Evolutionary conservation across 2,888 invertebrate species (phyloP), one percentile per base, ranked within the genome.

Genomic region (Rhabditoides inermis): DNA sequence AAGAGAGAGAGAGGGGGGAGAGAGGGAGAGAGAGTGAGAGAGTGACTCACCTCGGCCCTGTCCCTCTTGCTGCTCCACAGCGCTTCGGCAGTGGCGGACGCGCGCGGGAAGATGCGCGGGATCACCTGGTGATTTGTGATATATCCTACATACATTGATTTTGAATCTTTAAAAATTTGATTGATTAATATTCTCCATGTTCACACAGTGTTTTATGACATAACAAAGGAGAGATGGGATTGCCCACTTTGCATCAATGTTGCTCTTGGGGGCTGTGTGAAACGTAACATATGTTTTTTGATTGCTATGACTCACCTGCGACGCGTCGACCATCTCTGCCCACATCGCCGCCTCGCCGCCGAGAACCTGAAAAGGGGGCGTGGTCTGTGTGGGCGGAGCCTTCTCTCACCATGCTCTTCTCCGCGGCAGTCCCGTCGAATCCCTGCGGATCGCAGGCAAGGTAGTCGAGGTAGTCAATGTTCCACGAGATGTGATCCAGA

Each of bases 311-410:
- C n/a, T 39, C 1, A 20, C 40, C 10, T 39, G 10, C 1, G 40
- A n/a, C 7, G 40, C 40, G 20, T 39, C 40, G 7, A 49, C 53
- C 53, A 53, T 53, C 44, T 53, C 53, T 12, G 47, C 53, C 53
- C 53, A 53, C 53, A 53, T 53, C 2, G 53, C 53, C 20, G 48
- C 53, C 25, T 53, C 53, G 1, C 53, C 53, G 30, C 53, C 53
- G 26, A 53, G 4, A 23, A 53, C 50, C 6, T 44, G 32, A 15
- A 15, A 32, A 7, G 15, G n/a, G 32, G 15, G 7, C 32, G 10
- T 7, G 32, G 15, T 32, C 32, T 7, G 32, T 10, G 22, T 22
- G 3, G 40, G 32, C 36, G 44, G 36, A 23, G 42, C 50, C 50
- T 46, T 32, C 15, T 7, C 32, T 32, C 15, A 7, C 27, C 44